phyloP scores from a whole-genome alignment of 2,797 vertebrate species.

The Acestrorhynchus altus region DNA sequence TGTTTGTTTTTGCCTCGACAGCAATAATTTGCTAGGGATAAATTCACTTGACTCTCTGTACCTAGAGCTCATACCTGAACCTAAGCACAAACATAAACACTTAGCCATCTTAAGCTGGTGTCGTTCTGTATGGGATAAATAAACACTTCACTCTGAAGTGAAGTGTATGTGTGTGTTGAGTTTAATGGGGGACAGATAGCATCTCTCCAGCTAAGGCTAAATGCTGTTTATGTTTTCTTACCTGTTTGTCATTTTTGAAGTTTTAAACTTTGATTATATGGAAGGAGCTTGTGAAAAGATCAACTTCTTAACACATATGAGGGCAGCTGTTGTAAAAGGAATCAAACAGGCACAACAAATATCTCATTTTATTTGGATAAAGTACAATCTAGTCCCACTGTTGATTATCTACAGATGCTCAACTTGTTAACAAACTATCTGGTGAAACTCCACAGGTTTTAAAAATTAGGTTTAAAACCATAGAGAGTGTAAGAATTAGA shows the following conservation, averaged over 20 bases:
- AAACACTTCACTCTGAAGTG: constrained; percentile 75
- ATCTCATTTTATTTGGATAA: no score
- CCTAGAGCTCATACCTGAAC: constrained; percentile 62
- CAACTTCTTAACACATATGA: no score
- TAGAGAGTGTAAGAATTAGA: no score
- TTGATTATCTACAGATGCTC: no score
- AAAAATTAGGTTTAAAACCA: no score
- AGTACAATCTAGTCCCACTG: no score
- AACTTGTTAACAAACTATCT: no score
- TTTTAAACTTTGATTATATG: constrained; percentile 18
- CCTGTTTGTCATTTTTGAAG: constrained; percentile 57
- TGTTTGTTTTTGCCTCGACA: no score
- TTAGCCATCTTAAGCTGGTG: constrained; percentile 72
- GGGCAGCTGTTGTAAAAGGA: neutral
- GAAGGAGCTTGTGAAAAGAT: neutral
- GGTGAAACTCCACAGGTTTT: no score
- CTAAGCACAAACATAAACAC: constrained; percentile 78
- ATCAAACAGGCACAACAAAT: neutral
- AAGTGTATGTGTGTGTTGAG: constrained; percentile 51
- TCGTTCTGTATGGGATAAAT: constrained; percentile 71
- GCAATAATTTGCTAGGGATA: neutral
- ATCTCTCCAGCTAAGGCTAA: constrained; percentile 65
- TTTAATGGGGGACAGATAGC: constrained; percentile 63
- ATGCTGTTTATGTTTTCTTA: constrained; percentile 69
- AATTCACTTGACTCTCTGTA: constrained; percentile 18